Base-by-base conservation (phyloP, 2,113 vertebrate genomes). In the Junco hyemalis region DNA sequence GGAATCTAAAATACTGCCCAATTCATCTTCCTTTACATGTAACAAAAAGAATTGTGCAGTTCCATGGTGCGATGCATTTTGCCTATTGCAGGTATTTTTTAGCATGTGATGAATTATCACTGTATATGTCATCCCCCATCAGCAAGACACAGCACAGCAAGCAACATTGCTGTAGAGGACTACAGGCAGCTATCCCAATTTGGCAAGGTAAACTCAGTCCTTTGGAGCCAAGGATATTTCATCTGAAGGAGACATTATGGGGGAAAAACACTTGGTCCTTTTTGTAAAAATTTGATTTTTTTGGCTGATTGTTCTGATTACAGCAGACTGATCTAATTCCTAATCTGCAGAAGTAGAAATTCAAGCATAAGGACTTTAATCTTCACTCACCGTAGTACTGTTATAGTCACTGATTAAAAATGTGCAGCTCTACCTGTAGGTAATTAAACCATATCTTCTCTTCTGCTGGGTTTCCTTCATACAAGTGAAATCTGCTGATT, bases 351-450 rank as follows among this genome's bases (percentile, higher is more conserved):
- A 65, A 66, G 23, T 17, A 54, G 18, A 78, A 81, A 84, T 18
- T 40, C 33, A 69, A 17, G 31, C 11, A 20, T n/a, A 64, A 82
- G 12, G 4, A 12, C 6, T 53, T 65, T 65, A 57, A 12, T 53
- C 8, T 77, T 86, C 28, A 31, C 12, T 80, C 40, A 51, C 7
- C 12, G 18, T 21, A 19, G 11, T 50, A 69, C 5, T 8, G 13
- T n/a, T 56, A 22, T 14, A 7, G 3, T 5, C 38, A 42, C 31
- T 66, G 25, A 66, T 45, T 38, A 57, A 33, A 81, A 23, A n/a
- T 0, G 0, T 1, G 2, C 22, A 40, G 6, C 6, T 71, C 19
- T 66, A 63, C 22, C 33, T 60, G 9, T 51, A 29, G 5, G 23
- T 47, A 54, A 77, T 54, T 90, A 56, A 50, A 73, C 3, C 6